Percentiles rank a stretch among this genome's conserved stretches.
phyloP scores from a whole-genome alignment of 1,140 invertebrate genomes.

The Drosophila oshimai region DNA sequence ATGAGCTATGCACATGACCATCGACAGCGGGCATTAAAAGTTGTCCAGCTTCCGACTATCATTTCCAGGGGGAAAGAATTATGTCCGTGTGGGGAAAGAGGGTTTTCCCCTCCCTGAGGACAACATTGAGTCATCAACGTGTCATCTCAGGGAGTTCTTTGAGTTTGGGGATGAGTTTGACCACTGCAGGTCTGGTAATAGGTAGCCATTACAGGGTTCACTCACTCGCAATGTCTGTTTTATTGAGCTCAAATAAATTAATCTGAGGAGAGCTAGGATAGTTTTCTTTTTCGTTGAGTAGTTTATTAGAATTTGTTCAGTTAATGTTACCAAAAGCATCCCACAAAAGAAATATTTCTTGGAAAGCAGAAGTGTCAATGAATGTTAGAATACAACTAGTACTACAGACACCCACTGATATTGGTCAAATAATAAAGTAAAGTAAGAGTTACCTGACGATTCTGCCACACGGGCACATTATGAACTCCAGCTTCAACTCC shows the following conservation, averaged over 20 bases:
- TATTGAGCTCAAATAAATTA: neutral
- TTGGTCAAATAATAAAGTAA: too few species aligned
- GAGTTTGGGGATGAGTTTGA: neutral
- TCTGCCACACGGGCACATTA: neutral
- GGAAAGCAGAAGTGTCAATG: too few species aligned
- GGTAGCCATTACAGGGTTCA: conserved; percentile 19
- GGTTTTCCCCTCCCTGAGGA: neutral
- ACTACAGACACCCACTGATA: too few species aligned
- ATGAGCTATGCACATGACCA: conserved; percentile 72
- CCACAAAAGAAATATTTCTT: too few species aligned
- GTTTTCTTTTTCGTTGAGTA: neutral
- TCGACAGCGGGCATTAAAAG: conserved; percentile 50
- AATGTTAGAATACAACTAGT: too few species aligned
- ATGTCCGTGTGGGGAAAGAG: neutral
- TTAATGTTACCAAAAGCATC: too few species aligned
- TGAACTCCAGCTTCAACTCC: neutral
- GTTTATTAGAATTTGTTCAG: too few species aligned
- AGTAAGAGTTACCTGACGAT: neutral
- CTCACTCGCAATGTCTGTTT: neutral
- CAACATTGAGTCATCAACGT: conserved; percentile 18
- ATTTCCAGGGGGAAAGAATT: neutral
- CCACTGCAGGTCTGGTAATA: conserved; percentile 18
- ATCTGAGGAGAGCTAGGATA: neutral
- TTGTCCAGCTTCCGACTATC: conserved; percentile 22
- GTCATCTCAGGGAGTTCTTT: neutral